These are phyloP conservation scores for Stegodyphus mimosarum DNA, from an alignment of 1,140 invertebrate genomes.

Conservation along the genomic window DNA sequence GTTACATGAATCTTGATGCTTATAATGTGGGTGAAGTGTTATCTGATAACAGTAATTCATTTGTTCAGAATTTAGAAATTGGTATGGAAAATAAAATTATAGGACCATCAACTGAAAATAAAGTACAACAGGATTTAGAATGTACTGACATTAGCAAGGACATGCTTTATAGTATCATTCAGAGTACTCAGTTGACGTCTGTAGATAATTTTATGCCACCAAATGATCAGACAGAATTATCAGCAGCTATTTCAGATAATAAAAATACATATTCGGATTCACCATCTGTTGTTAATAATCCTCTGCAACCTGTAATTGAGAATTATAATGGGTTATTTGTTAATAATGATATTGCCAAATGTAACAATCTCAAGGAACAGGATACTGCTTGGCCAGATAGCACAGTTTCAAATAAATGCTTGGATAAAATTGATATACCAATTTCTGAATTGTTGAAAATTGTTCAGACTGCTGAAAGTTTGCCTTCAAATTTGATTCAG, in stretches of 20 bases:
- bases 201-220: background rate
- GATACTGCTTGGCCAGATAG: background rate
- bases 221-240: background rate
- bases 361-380: no score
- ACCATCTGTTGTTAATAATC: background rate
- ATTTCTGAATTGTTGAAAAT: slow-evolving; percentile 23
- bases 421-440: background rate
- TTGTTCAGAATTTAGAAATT: no score
- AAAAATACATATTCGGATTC: background rate
- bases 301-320: background rate
- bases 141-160: no score
- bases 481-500: background rate
- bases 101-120: no score
- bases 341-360: background rate
- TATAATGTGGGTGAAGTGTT: no score
- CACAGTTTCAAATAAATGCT: background rate
- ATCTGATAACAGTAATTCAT: no score
- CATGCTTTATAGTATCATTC: background rate
- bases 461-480: slow-evolving; percentile 15
- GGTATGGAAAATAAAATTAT: no score
- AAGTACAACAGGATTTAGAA: no score
- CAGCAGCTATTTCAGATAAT: background rate
- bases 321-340: background rate
- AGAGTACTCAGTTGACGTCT: background rate
- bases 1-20: no score